Evolutionary conservation across 2,113 vertebrate species (phyloP), one percentile per base, ranked within the genome.

Genomic region (Dryoscopus gambensis): DNA sequence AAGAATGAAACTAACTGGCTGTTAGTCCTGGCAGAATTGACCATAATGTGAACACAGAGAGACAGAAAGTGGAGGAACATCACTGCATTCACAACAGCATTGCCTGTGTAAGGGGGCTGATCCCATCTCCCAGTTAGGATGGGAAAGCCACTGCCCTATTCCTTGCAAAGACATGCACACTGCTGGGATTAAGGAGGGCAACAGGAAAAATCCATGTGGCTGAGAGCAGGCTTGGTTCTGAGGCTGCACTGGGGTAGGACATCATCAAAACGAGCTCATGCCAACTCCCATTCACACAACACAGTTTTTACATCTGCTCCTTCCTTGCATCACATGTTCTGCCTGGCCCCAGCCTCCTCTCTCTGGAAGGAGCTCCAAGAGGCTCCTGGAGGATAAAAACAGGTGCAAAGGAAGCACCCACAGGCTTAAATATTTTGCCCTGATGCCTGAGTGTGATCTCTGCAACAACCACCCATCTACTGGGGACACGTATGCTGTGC

Each of bases 271-370:
- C 0, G 0, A 59, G 75, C 39, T 39, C 57, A 5, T 8, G 5
- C 44, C 5, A 0, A 7, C n/a, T 40, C 35, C 60, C 37, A 25
- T 18, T 57, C 53, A 49, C n/a, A n/a, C 11, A 46, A 15, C 53
- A 27, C 5, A 4, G 57, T 9, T 44, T 50, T 59, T 18, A 25
- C 53, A 49, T 37, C 67, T 65, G 63, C 39, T 83, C 25, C 70
- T 59, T 46, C 57, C 25, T 64, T 5, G 1, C 5, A 1, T n/a
- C 50, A 6, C 35, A 10, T 0, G 1, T 11, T 19, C 27, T 0
- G 4, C 55, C 49, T 33, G 60, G 27, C 28, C n/a, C 28, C 62
- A 60, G 47, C 16, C 44, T 52, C 40, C 33, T 33, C 14, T 33
- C 14, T 35, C 22, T 65, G 47, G 55, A 40, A 57, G 10, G 18